A percentile compares a stretch with the other conserved stretches of the same genome.
These are phyloP conservation scores for Lamellibrachia luymesi DNA, from an alignment of 1,140 invertebrate genomes.

Conservation along the genomic window DNA sequence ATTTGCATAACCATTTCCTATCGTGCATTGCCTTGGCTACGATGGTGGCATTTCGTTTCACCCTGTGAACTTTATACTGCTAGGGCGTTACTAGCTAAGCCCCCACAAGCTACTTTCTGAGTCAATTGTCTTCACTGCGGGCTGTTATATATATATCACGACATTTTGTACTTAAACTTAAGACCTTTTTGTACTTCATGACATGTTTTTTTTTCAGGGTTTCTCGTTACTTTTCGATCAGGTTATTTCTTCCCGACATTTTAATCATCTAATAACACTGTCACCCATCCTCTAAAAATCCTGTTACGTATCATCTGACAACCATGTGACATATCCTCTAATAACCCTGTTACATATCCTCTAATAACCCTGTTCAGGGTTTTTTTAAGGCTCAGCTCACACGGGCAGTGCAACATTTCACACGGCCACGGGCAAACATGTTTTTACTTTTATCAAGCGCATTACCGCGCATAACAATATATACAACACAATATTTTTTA, in stretches of 20 bases:
- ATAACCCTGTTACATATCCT: too few species aligned
- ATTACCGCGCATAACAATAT: too few species aligned
- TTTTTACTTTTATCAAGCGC: too few species aligned
- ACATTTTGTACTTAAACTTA: too few species aligned
- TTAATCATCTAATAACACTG: not conserved
- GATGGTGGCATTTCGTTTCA: not conserved
- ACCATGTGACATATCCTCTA: too few species aligned
- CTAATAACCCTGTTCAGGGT: too few species aligned
- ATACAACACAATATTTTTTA: too few species aligned
- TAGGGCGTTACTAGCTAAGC: not conserved
- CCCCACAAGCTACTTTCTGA: not conserved
- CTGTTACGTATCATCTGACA: not conserved
- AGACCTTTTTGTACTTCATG: not conserved
- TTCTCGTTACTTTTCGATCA: not conserved
- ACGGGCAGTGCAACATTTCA: too few species aligned
- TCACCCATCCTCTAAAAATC: not conserved
- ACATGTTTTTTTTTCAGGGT: not conserved
- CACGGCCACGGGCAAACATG: too few species aligned
- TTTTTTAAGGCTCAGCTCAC: too few species aligned
- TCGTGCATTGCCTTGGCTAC: not conserved
- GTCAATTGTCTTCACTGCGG: not conserved
- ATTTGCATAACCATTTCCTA: not conserved
- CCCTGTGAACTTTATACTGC: not conserved
- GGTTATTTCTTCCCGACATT: not conserved
- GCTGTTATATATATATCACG: not conserved